A percentile compares a stretch with the other conserved stretches of the same genome.
Evolutionary conservation across 2,888 invertebrate genomes (phyloP).

Genomic region (Agrotis ipsilon): DNA sequence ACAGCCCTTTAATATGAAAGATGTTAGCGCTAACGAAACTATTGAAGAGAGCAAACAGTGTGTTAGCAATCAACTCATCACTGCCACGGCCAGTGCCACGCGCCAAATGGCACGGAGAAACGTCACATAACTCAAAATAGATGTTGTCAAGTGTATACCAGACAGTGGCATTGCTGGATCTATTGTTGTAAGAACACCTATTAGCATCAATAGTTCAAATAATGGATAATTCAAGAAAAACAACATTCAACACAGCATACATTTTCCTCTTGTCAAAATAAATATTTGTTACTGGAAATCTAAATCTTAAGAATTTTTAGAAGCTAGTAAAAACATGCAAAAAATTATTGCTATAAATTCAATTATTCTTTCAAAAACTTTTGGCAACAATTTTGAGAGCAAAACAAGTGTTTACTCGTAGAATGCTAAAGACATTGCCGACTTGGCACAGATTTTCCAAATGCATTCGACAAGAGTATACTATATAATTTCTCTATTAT

Average conservation of each 20-base stretch:
- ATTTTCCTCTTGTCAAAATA: neutral
- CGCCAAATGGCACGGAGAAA: constrained; percentile 54
- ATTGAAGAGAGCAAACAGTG: constrained; percentile 10
- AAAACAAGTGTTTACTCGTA: neutral
- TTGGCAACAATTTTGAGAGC: neutral
- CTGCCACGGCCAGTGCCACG: constrained; percentile 50
- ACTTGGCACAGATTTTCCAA: constrained; percentile 13
- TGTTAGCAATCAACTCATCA: constrained; percentile 32
- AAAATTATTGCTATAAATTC: too few species aligned
- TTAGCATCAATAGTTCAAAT: neutral
- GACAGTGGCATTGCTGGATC: neutral
- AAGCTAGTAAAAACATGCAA: too few species aligned
- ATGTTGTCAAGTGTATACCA: constrained; percentile 29
- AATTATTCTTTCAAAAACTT: neutral
- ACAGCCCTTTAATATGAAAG: neutral
- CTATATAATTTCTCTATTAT: constrained; percentile 3
- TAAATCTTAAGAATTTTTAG: too few species aligned
- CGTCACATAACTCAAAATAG: constrained; percentile 42
- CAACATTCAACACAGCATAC: too few species aligned
- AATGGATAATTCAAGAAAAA: neutral
- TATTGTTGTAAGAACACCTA: neutral
- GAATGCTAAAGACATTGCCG: neutral
- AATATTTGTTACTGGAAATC: neutral
- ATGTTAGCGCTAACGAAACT: constrained; percentile 15
- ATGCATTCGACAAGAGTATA: constrained; percentile 6